These are phyloP conservation scores for Threskiornis aethiopicus DNA, from an alignment of 2,797 vertebrate genomes.

Conservation along the genomic window DNA sequence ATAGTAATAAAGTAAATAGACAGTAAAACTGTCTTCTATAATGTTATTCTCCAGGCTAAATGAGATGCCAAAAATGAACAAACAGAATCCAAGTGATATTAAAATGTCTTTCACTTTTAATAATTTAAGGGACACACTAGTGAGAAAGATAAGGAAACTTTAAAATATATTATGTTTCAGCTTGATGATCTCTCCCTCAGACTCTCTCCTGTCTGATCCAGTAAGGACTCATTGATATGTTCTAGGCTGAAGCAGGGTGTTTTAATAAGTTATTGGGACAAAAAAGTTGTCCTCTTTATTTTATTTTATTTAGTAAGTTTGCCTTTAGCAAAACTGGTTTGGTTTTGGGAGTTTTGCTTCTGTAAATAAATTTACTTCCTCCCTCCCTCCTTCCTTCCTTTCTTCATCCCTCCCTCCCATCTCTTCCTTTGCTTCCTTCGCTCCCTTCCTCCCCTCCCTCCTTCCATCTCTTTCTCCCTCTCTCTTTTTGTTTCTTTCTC, in stretches of 20 bases:
- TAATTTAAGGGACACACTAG: constrained; percentile 31
- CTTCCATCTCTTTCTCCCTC: background rate
- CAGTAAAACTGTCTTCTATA: constrained; percentile 48
- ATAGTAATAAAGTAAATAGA: constrained; percentile 46
- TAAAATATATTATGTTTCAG: constrained; percentile 25
- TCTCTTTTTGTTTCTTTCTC: background rate
- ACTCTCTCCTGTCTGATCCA: background rate
- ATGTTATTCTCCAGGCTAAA: constrained; percentile 50
- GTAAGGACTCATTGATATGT: background rate
- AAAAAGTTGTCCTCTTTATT: background rate
- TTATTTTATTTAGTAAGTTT: background rate
- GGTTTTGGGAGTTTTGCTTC: background rate
- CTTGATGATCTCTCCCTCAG: background rate
- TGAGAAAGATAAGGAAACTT: constrained; percentile 38
- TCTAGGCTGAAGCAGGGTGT: background rate
- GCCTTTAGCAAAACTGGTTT: background rate
- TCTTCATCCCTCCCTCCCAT: background rate
- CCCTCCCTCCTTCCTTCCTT: background rate
- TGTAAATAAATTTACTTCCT: background rate
- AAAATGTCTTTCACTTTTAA: constrained; percentile 50
- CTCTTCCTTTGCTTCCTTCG: too few relatives aligned
- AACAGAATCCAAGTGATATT: constrained; percentile 42
- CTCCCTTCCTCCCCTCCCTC: background rate
- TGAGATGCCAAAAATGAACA: constrained; percentile 38
- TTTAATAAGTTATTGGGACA: background rate